Base-by-base conservation (phyloP, 2,888 invertebrate species). In the Cheilosia scutellata region DNA sequence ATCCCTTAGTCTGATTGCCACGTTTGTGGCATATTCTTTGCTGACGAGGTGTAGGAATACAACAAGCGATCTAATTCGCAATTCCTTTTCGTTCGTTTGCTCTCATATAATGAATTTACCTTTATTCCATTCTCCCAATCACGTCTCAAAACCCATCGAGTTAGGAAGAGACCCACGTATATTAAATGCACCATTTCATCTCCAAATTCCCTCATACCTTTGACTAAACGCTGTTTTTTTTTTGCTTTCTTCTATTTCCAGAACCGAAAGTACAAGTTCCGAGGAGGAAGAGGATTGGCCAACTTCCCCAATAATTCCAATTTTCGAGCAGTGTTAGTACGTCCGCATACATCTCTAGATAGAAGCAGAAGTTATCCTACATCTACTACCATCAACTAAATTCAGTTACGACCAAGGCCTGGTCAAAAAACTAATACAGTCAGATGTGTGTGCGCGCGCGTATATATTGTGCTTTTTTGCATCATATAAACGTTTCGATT, bases 281-380 rank as follows among this genome's bases (percentile, higher is more conserved):
- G 93, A 93, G 89, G 93, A 93, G 89, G 93, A 93, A 88, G 94
- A 94, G 63, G 95, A 95, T 90, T 95, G 95, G 95, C 95, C 95
- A 79, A 93, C 94, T 87, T 95, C 94, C 90, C 94, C 94, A 77
- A 93, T 95, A 20, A 93, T 95, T 88, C 95, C 95, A 57, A 94
- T 95, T 89, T 92, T 92, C 89, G 93, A 93, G 89, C 91, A 92
- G 90, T 93, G 92, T 91, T 92, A 92, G 89, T 90, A 87, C 87
- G 87, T 16, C 71, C 72, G 80, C 83, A 87, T 79, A 76, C 88
- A 88, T 86, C 71, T 37, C 44, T 63, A 62, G 51, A 47, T 77
- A 57, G 58, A 66, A 47, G 37, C 58, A 76, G 31, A 66, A 66
- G 57, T 58, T 58, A 42, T 65, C 60, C 60, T 42, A 68, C 9